Evolutionary conservation across 2,888 invertebrate genomes (phyloP).

Genomic region (Esperia sulphurella): DNA sequence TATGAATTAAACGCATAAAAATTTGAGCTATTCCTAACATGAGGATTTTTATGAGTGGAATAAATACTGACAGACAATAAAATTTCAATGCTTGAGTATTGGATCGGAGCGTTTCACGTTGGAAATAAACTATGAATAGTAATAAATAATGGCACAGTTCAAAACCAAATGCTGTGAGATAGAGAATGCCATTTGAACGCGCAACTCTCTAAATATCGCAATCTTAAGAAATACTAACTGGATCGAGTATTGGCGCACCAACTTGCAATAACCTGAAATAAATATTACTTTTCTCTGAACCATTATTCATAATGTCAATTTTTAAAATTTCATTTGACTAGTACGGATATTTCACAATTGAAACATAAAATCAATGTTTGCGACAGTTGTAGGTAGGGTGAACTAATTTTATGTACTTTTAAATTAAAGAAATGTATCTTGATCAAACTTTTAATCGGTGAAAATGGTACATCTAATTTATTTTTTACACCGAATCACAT

Average conservation of each 20-base stretch:
- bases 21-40: conserved; percentile 3
- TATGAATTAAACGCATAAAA: neutral
- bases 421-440: too few species aligned
- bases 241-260: conserved; percentile 51
- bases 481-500: neutral
- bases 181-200: conserved; percentile 46
- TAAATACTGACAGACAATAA: conserved; percentile 9
- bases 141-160: conserved; percentile 27
- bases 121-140: conserved; percentile 16
- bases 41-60: neutral
- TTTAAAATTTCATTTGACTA: neutral
- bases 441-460: neutral
- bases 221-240: conserved; percentile 64
- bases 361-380: neutral
- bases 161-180: conserved; percentile 29
- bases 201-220: conserved; percentile 55
- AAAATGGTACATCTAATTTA: neutral
- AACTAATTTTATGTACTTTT: too few species aligned
- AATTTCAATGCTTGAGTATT: conserved; percentile 10
- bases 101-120: conserved; percentile 11
- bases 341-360: neutral
- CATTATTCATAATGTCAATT: conserved; percentile 1
- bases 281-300: conserved; percentile 22
- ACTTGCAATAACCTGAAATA: conserved; percentile 44
- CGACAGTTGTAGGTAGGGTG: too few species aligned